phyloP scores from a whole-genome alignment of 2,888 invertebrate species.

The Allophyes oxyacanthae region DNA sequence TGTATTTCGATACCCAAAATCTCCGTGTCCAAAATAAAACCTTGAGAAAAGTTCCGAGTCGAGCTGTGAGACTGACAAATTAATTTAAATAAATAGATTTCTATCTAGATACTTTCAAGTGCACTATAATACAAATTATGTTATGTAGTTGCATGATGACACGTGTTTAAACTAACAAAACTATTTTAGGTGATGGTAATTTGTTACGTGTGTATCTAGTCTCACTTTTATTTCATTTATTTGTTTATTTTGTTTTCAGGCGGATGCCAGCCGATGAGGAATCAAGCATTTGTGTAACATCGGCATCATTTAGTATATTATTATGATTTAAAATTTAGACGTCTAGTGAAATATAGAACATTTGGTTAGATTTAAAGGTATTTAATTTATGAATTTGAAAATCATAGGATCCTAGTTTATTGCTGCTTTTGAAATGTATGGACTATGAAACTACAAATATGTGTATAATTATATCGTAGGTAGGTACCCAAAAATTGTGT shows the following conservation, averaged over 20 bases:
- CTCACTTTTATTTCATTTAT: background rate
- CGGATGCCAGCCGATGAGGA: constrained; percentile 67
- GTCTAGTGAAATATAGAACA: constrained; percentile 51
- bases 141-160: constrained; percentile 33
- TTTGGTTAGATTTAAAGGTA: constrained; percentile 59
- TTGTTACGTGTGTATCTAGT: background rate
- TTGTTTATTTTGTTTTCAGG: constrained; percentile 59
- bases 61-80: constrained; percentile 28
- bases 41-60: constrained; percentile 15
- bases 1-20: constrained; percentile 85
- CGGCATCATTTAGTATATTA: constrained; percentile 22
- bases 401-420: constrained; percentile 35
- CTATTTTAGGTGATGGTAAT: constrained; percentile 38
- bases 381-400: constrained; percentile 54
- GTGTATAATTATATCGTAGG: constrained; percentile 34
- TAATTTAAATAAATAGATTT: constrained; percentile 15
- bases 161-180: constrained; percentile 36
- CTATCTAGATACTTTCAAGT: constrained; percentile 3
- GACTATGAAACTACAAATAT: constrained; percentile 28
- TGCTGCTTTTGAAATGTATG: constrained; percentile 40
- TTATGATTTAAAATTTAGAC: constrained; percentile 34
- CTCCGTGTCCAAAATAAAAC: constrained; percentile 70
- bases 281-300: constrained; percentile 29
- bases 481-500: constrained; percentile 34
- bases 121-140: constrained; percentile 37